These are phyloP conservation scores for Pantelozetes paolii DNA, from an alignment of 2,888 invertebrate genomes.

Conservation along the genomic window DNA sequence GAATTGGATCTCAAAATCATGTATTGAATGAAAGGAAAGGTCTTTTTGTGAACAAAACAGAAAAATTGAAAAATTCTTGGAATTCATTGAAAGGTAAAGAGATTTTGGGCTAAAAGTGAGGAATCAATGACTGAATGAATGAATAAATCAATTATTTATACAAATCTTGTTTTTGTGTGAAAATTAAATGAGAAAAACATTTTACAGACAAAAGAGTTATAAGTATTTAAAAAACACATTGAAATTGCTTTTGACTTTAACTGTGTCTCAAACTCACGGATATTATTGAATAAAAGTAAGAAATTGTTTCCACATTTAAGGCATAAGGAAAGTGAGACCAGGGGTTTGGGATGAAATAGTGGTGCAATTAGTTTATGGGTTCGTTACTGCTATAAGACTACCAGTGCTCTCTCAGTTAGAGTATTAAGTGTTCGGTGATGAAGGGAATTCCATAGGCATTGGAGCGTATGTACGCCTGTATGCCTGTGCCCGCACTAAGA, in stretches of 20 bases:
- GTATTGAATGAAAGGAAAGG: background rate
- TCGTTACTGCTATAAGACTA: slow-evolving; percentile 12
- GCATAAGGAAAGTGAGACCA: background rate
- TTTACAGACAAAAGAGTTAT: no score
- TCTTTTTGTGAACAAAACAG: background rate
- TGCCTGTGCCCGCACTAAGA: background rate
- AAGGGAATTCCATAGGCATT: background rate
- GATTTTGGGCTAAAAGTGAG: background rate
- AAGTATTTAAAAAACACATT: background rate
- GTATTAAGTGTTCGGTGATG: background rate
- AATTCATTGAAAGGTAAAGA: background rate
- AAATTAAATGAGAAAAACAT: background rate
- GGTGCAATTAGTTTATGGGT: slow-evolving; percentile 10
- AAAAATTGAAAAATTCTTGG: background rate
- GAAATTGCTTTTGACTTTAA: background rate
- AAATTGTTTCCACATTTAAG: background rate
- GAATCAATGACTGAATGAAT: background rate
- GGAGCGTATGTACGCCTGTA: background rate
- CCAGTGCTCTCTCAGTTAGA: background rate
- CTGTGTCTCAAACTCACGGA: background rate
- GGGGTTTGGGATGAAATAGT: background rate
- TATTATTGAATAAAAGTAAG: background rate
- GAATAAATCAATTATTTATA: no score
- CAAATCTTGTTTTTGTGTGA: background rate
- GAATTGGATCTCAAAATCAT: background rate